A percentile compares a stretch with the other conserved stretches of the same genome.
phyloP scores from a whole-genome alignment of 1,140 invertebrate species.

The Nomia melanderi region DNA sequence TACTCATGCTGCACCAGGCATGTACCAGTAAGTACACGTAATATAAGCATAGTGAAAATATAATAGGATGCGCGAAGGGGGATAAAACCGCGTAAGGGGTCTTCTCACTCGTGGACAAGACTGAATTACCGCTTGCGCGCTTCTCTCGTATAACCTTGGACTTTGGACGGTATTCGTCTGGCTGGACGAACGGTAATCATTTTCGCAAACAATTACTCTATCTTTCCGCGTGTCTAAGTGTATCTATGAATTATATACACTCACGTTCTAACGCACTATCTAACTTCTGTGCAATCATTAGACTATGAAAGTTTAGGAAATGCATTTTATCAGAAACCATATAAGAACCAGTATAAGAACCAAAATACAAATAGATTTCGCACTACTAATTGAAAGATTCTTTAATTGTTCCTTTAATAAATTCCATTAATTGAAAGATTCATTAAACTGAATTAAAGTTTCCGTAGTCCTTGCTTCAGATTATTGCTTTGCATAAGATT shows the following conservation, averaged over 20 bases:
- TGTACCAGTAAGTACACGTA: background rate
- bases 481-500: too few relatives aligned
- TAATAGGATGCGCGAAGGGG: background rate
- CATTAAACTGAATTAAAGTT: too few relatives aligned
- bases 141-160: constrained; percentile 66
- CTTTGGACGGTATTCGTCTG: constrained; percentile 66
- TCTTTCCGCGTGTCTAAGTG: background rate
- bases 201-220: constrained; percentile 52
- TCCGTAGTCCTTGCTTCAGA: too few relatives aligned
- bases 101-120: constrained; percentile 38
- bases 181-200: constrained; percentile 39
- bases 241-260: too few relatives aligned
- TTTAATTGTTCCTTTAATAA: too few relatives aligned
- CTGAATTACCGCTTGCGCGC: constrained; percentile 49
- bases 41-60: background rate
- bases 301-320: too few relatives aligned
- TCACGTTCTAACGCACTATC: too few relatives aligned
- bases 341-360: too few relatives aligned
- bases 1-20: background rate
- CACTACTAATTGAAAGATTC: too few relatives aligned
- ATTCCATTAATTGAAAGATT: too few relatives aligned
- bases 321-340: too few relatives aligned
- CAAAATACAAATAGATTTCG: too few relatives aligned
- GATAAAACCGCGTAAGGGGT: constrained; percentile 38
- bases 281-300: background rate